Evolutionary conservation across 2,888 invertebrate species (phyloP), one percentile per base, ranked within the genome.

Genomic region (Crematogaster levior): DNA sequence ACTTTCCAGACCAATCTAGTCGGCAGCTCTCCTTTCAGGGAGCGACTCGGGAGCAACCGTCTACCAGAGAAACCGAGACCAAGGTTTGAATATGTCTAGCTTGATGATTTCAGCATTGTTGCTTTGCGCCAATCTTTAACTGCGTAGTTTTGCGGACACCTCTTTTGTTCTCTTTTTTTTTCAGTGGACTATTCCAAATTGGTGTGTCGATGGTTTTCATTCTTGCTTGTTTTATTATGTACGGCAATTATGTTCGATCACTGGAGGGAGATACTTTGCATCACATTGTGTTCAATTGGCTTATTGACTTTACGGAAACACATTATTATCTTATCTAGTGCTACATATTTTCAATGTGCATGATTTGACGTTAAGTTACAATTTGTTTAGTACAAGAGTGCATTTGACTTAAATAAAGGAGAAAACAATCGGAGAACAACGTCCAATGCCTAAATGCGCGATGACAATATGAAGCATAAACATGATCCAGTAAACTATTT

Each of bases 21-120:
- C 81, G 95, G 95, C 85, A 97, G 96, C 95, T 98, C 98, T 91
- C 98, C 98, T 91, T 98, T 98, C 96, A 96, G 98, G 93, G 98
- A 98, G 95, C 96, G 98, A 87, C 96, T 98, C 89, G 98, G 98
- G 94, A 98, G 98, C 95, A 98, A 98, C 94, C 96, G 98, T 84
- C 95, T 98, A 92, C 97, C 97, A 89, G 98, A 98, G 94, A 96
- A 97, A 92, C 96, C 96, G 84, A 96, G 98, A 94, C 97, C 98
- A 95, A 97, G 98, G 97, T 97, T 96, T 95, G 96, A 96, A 86
- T 65, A 88, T 89, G 85, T 85, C 88, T 90, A 88, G 75, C 84
- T 86, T 86, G 83, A 83, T 81, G 82, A 85, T 84, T 84, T 81
- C 85, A 79, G 77, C 87, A 83, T 86, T 86, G 81, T 86, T 81